Evolutionary conservation across 2,888 invertebrate genomes (phyloP), one percentile per base, ranked within the genome.

Genomic region (Limnephilus marmoratus): DNA sequence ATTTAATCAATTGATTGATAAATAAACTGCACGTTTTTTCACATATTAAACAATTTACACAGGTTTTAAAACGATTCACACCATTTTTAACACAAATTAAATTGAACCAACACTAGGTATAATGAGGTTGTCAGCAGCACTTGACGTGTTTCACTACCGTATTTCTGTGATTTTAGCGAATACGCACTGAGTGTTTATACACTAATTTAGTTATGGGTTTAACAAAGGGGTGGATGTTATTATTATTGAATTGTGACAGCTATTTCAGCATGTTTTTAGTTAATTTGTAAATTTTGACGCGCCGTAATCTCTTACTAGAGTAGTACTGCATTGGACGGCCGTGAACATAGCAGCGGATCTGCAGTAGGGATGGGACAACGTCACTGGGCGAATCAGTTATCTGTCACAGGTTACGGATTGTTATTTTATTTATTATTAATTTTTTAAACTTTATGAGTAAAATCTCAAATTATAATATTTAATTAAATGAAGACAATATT

Each of bases 261-360:
- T 68, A 68, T 68, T 68, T 68, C 68, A n/a, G 24, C 68, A 24
- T n/a, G 68, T 24, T 68, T 68, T 82, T 82, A 9, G 18, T 18
- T 82, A 31, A 68, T n/a, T 68, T 68, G 68, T 24, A 68, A 68
- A 31, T 45, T 34, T 24, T 15, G 81, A 90, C 37, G 81, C 24
- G 81, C 13, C 37, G 24, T 24, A 34, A 37, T 7, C 37, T 83
- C 37, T 0, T 9, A 41, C 15, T 68, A 45, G 13, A n/a, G 41
- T 5, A 49, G 29, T 15, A 90, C 85, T 90, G 90, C 90, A 90
- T 31, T 9, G 90, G 41, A 90, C 49, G 90, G 80, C 90, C 90
- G 68, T 90, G 90, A 90, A 90, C 85, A 85, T 34, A 68, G 90
- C 53, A 12, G 37, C 85, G 68, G n/a, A 68, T 53, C 49, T 24